A percentile compares a stretch with the other conserved stretches of the same genome.
Conservation (phyloP, 1,140 invertebrate genomes). For the Alviniconcha marisindica region DNA sequence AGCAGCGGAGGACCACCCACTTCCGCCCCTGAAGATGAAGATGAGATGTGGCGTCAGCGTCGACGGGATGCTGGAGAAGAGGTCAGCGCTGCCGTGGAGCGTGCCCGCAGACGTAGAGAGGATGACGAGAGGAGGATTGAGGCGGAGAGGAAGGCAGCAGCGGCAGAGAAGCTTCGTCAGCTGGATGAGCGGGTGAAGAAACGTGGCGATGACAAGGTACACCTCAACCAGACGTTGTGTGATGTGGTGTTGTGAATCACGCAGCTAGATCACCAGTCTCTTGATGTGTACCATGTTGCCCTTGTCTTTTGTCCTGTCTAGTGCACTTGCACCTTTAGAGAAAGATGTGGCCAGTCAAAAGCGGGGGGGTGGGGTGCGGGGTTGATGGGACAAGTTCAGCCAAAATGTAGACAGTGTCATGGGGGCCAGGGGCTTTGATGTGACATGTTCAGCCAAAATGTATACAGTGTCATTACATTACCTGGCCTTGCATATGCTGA, state of each 20-base stretch:
- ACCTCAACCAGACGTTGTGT: background rate
- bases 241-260: background rate
- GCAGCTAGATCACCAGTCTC: too few relatives aligned
- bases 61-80: slow-evolving; percentile 83
- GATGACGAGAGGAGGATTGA: slow-evolving; percentile 88
- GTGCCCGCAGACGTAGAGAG: slow-evolving; percentile 86
- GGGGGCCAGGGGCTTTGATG: too few relatives aligned
- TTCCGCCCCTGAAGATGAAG: slow-evolving; percentile 76
- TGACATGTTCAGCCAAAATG: too few relatives aligned
- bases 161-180: slow-evolving; percentile 80
- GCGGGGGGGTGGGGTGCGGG: too few relatives aligned
- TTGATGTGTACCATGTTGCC: background rate
- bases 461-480: too few relatives aligned
- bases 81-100: slow-evolving; percentile 84
- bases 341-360: too few relatives aligned
- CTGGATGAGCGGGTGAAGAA: slow-evolving; percentile 80
- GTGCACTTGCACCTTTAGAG: too few relatives aligned
- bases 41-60: slow-evolving; percentile 86
- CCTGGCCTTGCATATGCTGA: too few relatives aligned
- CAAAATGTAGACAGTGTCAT: too few relatives aligned
- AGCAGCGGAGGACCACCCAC: slow-evolving; percentile 31
- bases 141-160: slow-evolving; percentile 78
- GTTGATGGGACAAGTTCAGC: too few relatives aligned
- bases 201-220: slow-evolving; percentile 59
- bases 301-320: background rate